Evolutionary conservation across 2,797 vertebrate species (phyloP).

Genomic region (Chelon auratus): DNA sequence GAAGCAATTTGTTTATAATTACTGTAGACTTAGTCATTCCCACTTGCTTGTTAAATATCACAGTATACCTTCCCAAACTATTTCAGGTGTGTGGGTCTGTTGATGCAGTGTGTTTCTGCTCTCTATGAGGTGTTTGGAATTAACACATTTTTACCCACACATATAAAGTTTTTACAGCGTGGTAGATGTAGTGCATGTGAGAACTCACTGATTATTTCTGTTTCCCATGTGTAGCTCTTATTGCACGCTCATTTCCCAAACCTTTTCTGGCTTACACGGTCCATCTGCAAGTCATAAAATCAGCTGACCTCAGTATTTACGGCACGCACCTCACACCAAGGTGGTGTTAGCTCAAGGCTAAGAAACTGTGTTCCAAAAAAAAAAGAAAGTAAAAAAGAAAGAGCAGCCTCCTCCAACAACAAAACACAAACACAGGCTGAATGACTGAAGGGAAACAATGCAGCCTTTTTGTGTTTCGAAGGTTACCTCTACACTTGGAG

Average conservation of each 20-base stretch:
- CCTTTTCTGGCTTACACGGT: not conserved
- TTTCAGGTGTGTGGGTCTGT: not conserved
- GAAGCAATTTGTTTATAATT: constrained; percentile 65
- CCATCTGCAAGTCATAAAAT: not conserved
- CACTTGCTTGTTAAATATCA: constrained; percentile 43
- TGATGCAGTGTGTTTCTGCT: constrained; percentile 10
- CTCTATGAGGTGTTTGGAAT: constrained; percentile 16
- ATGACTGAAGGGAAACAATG: no score
- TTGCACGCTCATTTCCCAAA: not conserved
- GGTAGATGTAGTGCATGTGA: constrained; percentile 10
- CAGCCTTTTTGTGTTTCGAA: no score
- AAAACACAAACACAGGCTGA: no score
- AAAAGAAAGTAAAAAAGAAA: no score
- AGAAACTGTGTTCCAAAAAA: not conserved
- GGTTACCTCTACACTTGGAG: no score
- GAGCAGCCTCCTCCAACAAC: no score
- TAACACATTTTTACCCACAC: constrained; percentile 24
- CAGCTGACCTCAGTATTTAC: no score
- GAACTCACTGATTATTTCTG: constrained; percentile 6
- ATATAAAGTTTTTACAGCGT: constrained; percentile 29
- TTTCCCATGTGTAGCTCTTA: constrained; percentile 2
- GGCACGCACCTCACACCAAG: not conserved
- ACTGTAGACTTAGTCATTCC: constrained; percentile 46
- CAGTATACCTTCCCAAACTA: constrained; percentile 39
- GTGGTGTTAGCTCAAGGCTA: not conserved